These are phyloP conservation scores for Drosophila varians DNA, from an alignment of 1,140 invertebrate genomes.

Conservation along the genomic window DNA sequence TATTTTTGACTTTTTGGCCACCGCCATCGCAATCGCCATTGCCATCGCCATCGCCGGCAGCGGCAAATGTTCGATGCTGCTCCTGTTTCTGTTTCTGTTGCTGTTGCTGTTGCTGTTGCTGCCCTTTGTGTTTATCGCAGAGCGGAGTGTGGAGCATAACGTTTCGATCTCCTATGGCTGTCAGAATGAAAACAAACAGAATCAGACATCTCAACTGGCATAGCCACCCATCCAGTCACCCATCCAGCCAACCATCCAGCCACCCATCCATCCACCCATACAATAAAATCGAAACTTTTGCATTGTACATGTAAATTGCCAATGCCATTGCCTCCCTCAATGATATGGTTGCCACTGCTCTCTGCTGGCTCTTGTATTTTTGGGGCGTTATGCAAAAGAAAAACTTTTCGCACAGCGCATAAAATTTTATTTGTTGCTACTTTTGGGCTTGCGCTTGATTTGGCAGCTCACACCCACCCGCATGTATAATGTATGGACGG, in stretches of 20 bases:
- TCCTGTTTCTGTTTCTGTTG: conserved; percentile 23
- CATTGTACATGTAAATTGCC: conserved; percentile 78
- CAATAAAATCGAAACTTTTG: conserved; percentile 82
- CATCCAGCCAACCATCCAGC: not conserved
- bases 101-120: conserved; percentile 22
- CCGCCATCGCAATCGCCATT: too few relatives aligned
- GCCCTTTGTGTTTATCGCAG: conserved; percentile 52
- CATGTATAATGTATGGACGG: conserved; percentile 4
- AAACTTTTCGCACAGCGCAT: conserved; percentile 75
- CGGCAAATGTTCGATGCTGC: conserved; percentile 24
- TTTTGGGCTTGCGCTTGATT: conserved; percentile 81
- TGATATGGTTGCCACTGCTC: conserved; percentile 31
- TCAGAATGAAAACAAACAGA: conserved; percentile 78
- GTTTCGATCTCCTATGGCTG: conserved; percentile 59
- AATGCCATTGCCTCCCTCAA: conserved; percentile 55
- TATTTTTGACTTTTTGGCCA: conserved; percentile 75
- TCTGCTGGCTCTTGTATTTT: conserved; percentile 32
- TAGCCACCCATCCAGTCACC: not conserved
- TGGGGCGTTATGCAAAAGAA: conserved; percentile 73
- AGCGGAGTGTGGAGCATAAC: conserved; percentile 6
- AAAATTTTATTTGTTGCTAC: conserved; percentile 82
- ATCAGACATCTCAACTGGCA: conserved; percentile 63
- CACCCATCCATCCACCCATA: conserved; percentile 44
- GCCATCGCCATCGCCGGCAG: conserved; percentile 43
- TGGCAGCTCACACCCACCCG: conserved; percentile 48